phyloP scores from a whole-genome alignment of 23 tunicate species.

The Diplosoma virens region DNA sequence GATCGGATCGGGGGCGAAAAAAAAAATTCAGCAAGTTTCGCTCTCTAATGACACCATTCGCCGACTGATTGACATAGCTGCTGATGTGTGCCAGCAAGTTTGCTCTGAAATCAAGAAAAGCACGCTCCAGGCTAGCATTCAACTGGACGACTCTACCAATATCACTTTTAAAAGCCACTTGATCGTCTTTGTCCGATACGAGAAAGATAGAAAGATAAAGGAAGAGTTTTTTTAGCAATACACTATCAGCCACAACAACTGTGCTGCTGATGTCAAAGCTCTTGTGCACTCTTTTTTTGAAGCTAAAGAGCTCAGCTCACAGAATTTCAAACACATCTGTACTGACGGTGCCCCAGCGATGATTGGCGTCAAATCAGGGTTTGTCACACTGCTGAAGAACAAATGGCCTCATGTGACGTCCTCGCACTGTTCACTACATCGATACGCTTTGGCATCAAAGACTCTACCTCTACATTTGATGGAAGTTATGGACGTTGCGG shows the following conservation, averaged over 20 bases:
- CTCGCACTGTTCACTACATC: slow-evolving; percentile 5
- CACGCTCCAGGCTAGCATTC: background rate
- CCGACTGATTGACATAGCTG: too few species aligned
- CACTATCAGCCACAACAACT: too few species aligned
- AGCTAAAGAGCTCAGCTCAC: background rate
- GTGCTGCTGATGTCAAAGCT: too few species aligned
- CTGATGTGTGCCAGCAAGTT: too few species aligned
- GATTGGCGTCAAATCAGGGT: background rate
- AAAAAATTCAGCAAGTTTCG: background rate
- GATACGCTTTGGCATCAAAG: slow-evolving; percentile 12
- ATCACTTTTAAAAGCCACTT: background rate
- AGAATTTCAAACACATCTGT: slow-evolving; percentile 1
- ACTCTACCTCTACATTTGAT: slow-evolving; percentile 3
- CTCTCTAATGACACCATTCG: background rate
- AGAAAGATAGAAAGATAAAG: background rate
- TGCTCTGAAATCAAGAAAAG: background rate
- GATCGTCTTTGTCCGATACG: slow-evolving; percentile 1
- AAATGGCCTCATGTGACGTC: slow-evolving; percentile 16
- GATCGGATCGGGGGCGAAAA: background rate
- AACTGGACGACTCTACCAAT: background rate
- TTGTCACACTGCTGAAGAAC: background rate
- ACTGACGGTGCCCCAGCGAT: background rate
- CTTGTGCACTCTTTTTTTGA: background rate
- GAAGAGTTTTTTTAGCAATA: too few species aligned
- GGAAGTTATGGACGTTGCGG: slow-evolving; percentile 12